Evolutionary conservation across 2,113 vertebrate species (phyloP).

Genomic region (Atrichornis clamosus): DNA sequence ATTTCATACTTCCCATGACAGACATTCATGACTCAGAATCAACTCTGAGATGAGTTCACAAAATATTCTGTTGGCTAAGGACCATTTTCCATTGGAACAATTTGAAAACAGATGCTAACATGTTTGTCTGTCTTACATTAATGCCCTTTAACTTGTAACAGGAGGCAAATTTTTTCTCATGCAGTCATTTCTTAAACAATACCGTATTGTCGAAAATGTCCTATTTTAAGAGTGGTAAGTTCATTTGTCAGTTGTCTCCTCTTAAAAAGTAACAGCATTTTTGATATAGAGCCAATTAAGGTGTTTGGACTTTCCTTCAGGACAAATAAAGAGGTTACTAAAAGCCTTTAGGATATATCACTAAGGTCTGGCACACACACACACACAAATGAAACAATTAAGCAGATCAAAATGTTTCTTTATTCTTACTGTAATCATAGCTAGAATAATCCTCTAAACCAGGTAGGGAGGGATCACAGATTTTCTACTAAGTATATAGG

Average conservation of each 20-base stretch:
- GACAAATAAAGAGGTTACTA: not conserved
- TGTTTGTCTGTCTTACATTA: not conserved
- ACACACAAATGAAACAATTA: not conserved
- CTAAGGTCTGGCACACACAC: not conserved
- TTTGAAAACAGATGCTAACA: not conserved
- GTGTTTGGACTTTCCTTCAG: not conserved
- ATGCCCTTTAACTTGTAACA: not conserved
- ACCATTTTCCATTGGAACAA: not conserved
- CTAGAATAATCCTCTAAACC: not conserved
- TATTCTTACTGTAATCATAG: not conserved
- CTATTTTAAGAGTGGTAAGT: not conserved
- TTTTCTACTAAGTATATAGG: not conserved
- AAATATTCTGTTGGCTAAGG: not conserved
- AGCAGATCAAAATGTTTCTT: not conserved
- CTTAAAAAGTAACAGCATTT: not conserved
- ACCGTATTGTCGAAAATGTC: not conserved
- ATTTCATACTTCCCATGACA: not conserved
- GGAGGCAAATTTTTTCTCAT: not conserved
- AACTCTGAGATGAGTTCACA: not conserved
- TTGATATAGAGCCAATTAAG: not conserved
- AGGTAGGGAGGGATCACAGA: not conserved
- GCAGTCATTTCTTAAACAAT: not conserved
- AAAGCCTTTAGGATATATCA: not conserved
- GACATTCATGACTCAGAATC: constrained; percentile 9
- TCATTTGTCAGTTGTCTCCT: not conserved